Base-by-base conservation (phyloP, 2,113 vertebrate genomes). In the Carassius gibelio region DNA sequence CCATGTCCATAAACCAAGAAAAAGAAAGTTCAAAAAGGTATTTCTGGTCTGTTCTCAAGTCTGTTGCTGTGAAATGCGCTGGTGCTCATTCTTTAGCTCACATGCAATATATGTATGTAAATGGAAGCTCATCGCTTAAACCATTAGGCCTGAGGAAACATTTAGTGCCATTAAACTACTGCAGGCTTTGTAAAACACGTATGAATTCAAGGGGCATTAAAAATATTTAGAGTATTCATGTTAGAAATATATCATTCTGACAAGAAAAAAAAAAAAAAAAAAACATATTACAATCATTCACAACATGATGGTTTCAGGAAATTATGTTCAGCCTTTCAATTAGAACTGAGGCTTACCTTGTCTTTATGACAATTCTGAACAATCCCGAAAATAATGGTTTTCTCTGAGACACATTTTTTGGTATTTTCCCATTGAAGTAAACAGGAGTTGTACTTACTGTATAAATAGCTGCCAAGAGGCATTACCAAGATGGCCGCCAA, bases 121-220 rank as follows among this genome's bases (percentile, higher is more conserved):
- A 61, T 36, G 17, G 19, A 8, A 61, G 30, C 34, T 61, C 42
- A 78, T 78, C 30, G 0, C 55, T 78, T 84, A 30, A 76, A 75
- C 57, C 61, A 84, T 84, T 84, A 66, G 57, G 82, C 72, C 72
- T 0, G 52, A 42, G 82, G 82, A 84, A 64, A 84, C 59, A 50
- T 75, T 75, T 48, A 26, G 5, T 36, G 42, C 57, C 21, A 62
- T 61, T 45, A 21, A 75, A 62, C 34, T 61, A 42, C 42, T 75
- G 76, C 26, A 78, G 76, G 61, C 19, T 23, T 61, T 42, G 19
- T 61, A 38, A 61, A 78, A 42, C 19, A 38, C 34, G 59, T 59
- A 42, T 75, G 76, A n/a, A 38, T 59, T 61, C 26, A 66, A 14
- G n/a, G 30, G 4, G 50, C 57, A 52, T 71, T 48, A 48, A 48